Evolutionary conservation across 2,888 invertebrate genomes (phyloP), one percentile per base, ranked within the genome.

Genomic region (Oscheius sp.): DNA sequence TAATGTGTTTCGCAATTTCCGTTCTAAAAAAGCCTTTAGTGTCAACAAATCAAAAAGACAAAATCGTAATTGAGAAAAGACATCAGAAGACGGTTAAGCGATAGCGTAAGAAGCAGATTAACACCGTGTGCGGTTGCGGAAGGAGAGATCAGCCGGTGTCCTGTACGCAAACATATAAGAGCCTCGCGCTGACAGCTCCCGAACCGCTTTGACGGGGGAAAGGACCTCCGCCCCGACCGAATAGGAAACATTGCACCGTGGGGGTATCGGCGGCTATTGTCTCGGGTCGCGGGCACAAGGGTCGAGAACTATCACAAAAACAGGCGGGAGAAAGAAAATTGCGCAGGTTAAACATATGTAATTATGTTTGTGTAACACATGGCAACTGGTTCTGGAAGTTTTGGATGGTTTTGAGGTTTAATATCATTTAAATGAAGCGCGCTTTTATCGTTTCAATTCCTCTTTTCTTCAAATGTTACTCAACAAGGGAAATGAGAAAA

Each of bases 121-220:
- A 45, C 61, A 45, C 61, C 31, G 61, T 45, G 45, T 61, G 61
- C 42, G 61, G 61, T 61, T 61, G 45, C 61, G 61, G 61, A 61
- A 61, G 61, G 45, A 23, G 48, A n/a, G 55, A 55, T 55, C 55
- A 55, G 55, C 55, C 55, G 55, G 55, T 55, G 33, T 15, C 27
- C 42, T 61, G 61, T 61, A 61, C 45, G 61, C 61, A 61, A 61
- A 61, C 61, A 61, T 61, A 61, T 61, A 61, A 61, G 61, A 61
- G 61, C 61, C 23, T 29, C 34, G 61, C 42, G 37, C n/a, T 61
- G 61, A 61, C 61, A 61, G 61, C 61, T 61, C 61, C 61, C 61
- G 45, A 61, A 61, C 61, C 45, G 61, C 61, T 61, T 61, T 61
- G 61, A 61, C 61, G 39, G 61, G 15, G 20, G 15, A n/a, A n/a